A percentile compares a stretch with the other conserved stretches of the same genome.
These are phyloP conservation scores for Spicauda simplicius DNA, from an alignment of 2,888 invertebrate genomes.

Conservation along the genomic window DNA sequence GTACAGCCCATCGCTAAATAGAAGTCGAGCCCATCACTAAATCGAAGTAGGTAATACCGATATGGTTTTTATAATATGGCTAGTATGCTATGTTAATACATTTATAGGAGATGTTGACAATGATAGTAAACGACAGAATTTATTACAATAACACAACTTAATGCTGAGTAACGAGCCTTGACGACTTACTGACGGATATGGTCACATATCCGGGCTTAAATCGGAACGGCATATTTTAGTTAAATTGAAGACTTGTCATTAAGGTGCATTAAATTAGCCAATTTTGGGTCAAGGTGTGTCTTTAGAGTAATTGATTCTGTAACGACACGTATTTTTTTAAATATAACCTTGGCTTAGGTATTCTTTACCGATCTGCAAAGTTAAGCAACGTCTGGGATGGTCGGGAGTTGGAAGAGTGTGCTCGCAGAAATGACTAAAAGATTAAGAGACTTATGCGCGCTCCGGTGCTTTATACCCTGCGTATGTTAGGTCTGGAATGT, in stretches of 20 bases:
- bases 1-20: too few relatives aligned
- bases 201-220: not conserved
- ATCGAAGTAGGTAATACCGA: not conserved
- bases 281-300: not conserved
- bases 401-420: too few relatives aligned
- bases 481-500: too few relatives aligned
- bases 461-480: too few relatives aligned
- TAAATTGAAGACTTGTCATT: not conserved
- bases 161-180: conserved; percentile 23
- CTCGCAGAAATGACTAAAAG: too few relatives aligned
- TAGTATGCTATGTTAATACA: conserved; percentile 12
- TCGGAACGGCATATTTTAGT: not conserved
- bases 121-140: conserved; percentile 30
- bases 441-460: too few relatives aligned
- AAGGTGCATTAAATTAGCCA: not conserved
- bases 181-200: conserved; percentile 14
- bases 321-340: not conserved
- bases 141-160: conserved; percentile 30
- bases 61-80: conserved; percentile 18
- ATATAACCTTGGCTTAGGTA: too few relatives aligned
- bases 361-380: too few relatives aligned
- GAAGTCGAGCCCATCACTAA: too few relatives aligned
- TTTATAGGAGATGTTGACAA: conserved; percentile 35
- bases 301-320: not conserved
- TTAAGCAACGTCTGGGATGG: too few relatives aligned